Conservation (phyloP, 2,888 invertebrate genomes). For the Xestia c-nigrum region DNA sequence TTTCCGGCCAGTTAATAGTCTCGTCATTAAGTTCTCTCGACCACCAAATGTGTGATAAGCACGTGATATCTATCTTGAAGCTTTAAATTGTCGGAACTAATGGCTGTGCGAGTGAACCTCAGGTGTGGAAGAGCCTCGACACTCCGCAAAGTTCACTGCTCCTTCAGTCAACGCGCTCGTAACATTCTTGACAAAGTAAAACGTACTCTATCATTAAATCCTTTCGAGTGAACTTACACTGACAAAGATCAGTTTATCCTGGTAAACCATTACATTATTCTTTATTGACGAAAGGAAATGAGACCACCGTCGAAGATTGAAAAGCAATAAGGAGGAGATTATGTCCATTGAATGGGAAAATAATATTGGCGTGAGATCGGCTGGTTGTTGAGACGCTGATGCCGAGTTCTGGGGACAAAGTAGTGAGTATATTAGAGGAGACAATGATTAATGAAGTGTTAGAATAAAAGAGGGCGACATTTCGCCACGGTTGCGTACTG, state of each 20-base stretch:
- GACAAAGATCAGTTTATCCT: conserved; percentile 65
- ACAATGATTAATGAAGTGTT: conserved; percentile 68
- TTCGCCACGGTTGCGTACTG: conserved; percentile 74
- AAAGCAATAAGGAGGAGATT: conserved; percentile 63
- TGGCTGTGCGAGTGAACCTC: conserved; percentile 86
- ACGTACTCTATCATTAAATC: conserved; percentile 72
- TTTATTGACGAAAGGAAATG: conserved; percentile 77
- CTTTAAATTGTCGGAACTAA: conserved; percentile 85
- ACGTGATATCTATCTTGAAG: conserved; percentile 80
- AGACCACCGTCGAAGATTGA: conserved; percentile 75
- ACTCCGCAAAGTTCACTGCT: conserved; percentile 88
- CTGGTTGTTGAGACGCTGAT: conserved; percentile 29
- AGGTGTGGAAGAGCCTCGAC: conserved; percentile 84
- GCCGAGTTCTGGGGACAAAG: background rate
- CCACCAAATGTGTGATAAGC: conserved; percentile 75
- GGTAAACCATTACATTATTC: conserved; percentile 77
- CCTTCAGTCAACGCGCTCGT: conserved; percentile 77
- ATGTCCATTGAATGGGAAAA: conserved; percentile 52
- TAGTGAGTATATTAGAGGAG: conserved; percentile 48
- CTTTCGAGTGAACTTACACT: conserved; percentile 63
- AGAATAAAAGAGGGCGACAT: conserved; percentile 72
- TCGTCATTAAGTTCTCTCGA: conserved; percentile 58
- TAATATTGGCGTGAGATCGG: conserved; percentile 45
- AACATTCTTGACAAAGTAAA: conserved; percentile 71
- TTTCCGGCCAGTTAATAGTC: conserved; percentile 55